These are phyloP conservation scores for Albula goreensis DNA, from an alignment of 2,113 vertebrate species.

Conservation along the genomic window DNA sequence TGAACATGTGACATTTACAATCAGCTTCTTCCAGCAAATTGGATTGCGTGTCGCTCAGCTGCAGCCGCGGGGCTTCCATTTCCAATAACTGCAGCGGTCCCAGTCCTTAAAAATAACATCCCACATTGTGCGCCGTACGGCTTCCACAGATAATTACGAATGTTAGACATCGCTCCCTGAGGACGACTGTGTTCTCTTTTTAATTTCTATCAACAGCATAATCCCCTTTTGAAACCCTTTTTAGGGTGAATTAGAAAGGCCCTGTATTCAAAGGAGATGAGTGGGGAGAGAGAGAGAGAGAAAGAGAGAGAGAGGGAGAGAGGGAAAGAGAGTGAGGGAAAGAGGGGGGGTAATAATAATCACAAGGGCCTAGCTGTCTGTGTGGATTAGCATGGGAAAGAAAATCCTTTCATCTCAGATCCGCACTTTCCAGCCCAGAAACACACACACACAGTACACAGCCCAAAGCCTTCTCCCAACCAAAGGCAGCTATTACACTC, in stretches of 20 bases:
- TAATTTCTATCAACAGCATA: slow-evolving; percentile 67
- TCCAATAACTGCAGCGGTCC: slow-evolving; percentile 32
- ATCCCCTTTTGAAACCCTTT: slow-evolving; percentile 72
- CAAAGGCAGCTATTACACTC: slow-evolving; percentile 25
- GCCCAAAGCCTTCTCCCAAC: slow-evolving; percentile 30
- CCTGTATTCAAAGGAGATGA: slow-evolving; percentile 66
- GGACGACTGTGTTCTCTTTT: slow-evolving; percentile 63
- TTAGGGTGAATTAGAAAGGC: slow-evolving; percentile 73
- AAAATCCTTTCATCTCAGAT: slow-evolving; percentile 74
- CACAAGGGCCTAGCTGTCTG: slow-evolving; percentile 71
- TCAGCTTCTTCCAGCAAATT: slow-evolving; percentile 31
- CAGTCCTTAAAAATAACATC: slow-evolving; percentile 36
- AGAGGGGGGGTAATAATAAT: slow-evolving; percentile 60
- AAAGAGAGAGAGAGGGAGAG: slow-evolving; percentile 29
- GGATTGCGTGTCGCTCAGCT: slow-evolving; percentile 28
- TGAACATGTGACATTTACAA: slow-evolving; percentile 34
- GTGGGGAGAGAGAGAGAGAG: slow-evolving; percentile 28
- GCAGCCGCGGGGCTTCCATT: slow-evolving; percentile 30
- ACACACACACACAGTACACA: slow-evolving; percentile 35
- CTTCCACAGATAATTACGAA: slow-evolving; percentile 55
- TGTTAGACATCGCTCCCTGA: slow-evolving; percentile 66
- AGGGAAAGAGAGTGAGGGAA: slow-evolving; percentile 48
- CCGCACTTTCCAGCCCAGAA: slow-evolving; percentile 57
- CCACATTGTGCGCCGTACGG: slow-evolving; percentile 30
- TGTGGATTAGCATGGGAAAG: slow-evolving; percentile 69